A percentile compares a stretch with the other conserved stretches of the same genome.
Evolutionary conservation across 2,113 vertebrate genomes (phyloP).

Genomic region (Pseudorectes ferrugineus): DNA sequence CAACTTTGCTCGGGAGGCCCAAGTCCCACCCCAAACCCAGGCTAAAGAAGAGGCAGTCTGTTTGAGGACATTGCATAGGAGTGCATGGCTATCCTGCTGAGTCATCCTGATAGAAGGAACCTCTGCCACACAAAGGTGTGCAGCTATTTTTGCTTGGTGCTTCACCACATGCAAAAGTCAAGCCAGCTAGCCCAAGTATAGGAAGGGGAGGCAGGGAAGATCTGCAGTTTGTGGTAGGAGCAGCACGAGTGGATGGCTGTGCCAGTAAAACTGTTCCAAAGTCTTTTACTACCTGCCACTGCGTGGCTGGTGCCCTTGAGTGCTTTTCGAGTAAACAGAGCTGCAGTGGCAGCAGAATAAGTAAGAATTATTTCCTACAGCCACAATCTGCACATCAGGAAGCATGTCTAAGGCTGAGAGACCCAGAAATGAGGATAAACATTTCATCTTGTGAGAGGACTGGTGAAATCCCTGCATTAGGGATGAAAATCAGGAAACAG

Average conservation of each 20-base stretch:
- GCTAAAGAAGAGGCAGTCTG: not conserved
- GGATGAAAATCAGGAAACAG: not conserved
- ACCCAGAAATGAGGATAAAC: not conserved
- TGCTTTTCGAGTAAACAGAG: not conserved
- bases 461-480: not conserved
- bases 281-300: not conserved
- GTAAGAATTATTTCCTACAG: not conserved
- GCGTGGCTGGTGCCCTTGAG: not conserved
- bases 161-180: not conserved
- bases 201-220: not conserved
- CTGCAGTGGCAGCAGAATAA: not conserved
- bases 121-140: not conserved
- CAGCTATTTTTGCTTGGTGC: not conserved
- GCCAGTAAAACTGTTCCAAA: not conserved
- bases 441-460: not conserved
- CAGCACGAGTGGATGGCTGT: not conserved
- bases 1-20: not conserved
- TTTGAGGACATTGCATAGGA: conserved; percentile 6
- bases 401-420: not conserved
- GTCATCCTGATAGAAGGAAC: not conserved
- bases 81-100: not conserved
- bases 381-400: not conserved
- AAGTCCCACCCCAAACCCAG: conserved; percentile 3
- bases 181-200: not conserved
- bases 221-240: not conserved